phyloP scores from a whole-genome alignment of 1,140 invertebrate species.

The Chlorops oryzae region DNA sequence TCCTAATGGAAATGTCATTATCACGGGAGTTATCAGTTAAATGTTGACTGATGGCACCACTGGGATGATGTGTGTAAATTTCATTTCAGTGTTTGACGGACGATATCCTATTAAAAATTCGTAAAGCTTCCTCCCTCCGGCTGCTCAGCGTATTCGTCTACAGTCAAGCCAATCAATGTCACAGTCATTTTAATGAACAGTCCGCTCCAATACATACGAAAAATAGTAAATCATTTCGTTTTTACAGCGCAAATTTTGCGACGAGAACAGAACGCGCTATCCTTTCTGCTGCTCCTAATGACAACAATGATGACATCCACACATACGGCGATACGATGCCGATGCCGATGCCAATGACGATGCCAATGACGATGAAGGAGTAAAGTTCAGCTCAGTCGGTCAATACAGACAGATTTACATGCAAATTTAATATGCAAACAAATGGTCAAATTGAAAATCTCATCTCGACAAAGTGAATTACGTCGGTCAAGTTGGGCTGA shows the following conservation, averaged over 20 bases:
- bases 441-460: conserved; percentile 44
- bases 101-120: no score
- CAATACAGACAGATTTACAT: conserved; percentile 46
- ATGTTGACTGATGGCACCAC: no score
- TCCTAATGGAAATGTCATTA: no score
- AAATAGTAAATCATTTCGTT: background rate
- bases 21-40: no score
- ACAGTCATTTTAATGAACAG: no score
- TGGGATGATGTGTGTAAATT: no score
- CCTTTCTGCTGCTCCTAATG: background rate
- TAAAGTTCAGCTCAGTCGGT: conserved; percentile 29
- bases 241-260: background rate
- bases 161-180: no score
- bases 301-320: background rate
- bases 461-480: no score
- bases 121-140: no score
- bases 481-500: no score
- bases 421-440: conserved; percentile 46
- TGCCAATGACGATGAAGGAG: background rate
- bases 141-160: no score
- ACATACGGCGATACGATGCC: background rate
- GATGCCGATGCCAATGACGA: background rate
- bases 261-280: background rate
- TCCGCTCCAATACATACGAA: background rate
- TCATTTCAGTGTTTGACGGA: no score